A percentile compares a stretch with the other conserved stretches of the same genome.
These are phyloP conservation scores for Bradysia coprophila DNA, from an alignment of 1,140 invertebrate genomes.

Conservation along the genomic window DNA sequence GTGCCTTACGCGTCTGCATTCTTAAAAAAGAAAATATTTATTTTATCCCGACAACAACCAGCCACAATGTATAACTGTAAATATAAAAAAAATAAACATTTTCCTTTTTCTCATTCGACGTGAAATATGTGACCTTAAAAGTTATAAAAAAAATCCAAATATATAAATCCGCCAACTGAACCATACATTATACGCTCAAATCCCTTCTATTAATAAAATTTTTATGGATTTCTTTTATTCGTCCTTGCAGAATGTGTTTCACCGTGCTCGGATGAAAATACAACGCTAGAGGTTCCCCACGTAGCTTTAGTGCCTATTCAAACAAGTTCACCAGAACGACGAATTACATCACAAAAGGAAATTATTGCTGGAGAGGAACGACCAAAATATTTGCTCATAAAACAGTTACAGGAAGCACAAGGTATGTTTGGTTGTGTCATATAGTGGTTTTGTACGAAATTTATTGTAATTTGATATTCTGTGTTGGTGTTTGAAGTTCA, in stretches of 20 bases:
- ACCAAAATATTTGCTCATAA: slow-evolving; percentile 14
- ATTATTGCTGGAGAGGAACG: slow-evolving; percentile 24
- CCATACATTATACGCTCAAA: no score
- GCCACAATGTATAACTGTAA: no score
- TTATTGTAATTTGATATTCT: not conserved
- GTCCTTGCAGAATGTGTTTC: not conserved
- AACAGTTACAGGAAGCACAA: slow-evolving; percentile 3
- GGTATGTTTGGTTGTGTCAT: slow-evolving; percentile 1
- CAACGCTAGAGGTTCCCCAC: slow-evolving; percentile 9
- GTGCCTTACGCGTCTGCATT: no score
- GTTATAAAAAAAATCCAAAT: no score
- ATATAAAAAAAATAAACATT: no score
- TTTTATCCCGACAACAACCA: no score
- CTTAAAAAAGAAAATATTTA: no score
- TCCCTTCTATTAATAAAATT: no score
- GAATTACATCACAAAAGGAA: slow-evolving; percentile 21
- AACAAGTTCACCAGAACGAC: slow-evolving; percentile 20
- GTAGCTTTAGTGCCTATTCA: slow-evolving; percentile 20
- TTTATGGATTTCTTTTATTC: not conserved
- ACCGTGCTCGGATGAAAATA: not conserved
- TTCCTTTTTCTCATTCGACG: no score
- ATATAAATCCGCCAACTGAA: no score
- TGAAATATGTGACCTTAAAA: no score
- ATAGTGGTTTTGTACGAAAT: not conserved
- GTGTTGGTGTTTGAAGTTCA: not conserved